Conservation (phyloP, 2,113 vertebrate genomes). For the Rostratula benghalensis region DNA sequence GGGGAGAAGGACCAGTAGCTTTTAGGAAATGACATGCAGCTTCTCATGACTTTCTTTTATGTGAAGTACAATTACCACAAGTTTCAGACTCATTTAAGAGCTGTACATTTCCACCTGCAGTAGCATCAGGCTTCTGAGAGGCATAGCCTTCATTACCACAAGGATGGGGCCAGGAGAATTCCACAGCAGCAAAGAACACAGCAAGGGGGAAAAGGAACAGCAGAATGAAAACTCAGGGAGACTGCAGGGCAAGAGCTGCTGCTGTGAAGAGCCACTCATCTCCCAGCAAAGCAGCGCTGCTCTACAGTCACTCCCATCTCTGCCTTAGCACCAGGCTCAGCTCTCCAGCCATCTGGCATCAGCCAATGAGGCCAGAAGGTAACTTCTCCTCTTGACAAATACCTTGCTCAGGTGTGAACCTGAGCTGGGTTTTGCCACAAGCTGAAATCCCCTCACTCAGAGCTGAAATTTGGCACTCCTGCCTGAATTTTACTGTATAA, state of each 20-base stretch:
- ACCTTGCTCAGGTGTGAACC: background rate
- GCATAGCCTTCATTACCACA: background rate
- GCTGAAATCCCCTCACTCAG: background rate
- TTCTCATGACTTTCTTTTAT: constrained; percentile 19
- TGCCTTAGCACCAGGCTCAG: background rate
- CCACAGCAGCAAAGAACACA: background rate
- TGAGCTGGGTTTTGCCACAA: background rate
- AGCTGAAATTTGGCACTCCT: background rate
- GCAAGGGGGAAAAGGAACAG: background rate
- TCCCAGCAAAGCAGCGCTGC: background rate
- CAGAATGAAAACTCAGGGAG: background rate
- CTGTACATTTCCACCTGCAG: background rate
- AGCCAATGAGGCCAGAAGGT: background rate
- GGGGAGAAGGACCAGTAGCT: background rate
- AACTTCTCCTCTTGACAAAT: background rate
- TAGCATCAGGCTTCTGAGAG: background rate
- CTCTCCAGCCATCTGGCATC: background rate
- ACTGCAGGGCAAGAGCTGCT: background rate
- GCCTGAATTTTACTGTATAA: background rate
- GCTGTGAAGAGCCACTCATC: background rate
- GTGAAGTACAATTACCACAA: background rate
- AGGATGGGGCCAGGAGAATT: background rate
- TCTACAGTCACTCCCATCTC: background rate
- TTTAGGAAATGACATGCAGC: background rate
- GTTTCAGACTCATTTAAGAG: background rate